Evolutionary conservation across 2,113 vertebrate species (phyloP).

Genomic region (Cathartes aura): DNA sequence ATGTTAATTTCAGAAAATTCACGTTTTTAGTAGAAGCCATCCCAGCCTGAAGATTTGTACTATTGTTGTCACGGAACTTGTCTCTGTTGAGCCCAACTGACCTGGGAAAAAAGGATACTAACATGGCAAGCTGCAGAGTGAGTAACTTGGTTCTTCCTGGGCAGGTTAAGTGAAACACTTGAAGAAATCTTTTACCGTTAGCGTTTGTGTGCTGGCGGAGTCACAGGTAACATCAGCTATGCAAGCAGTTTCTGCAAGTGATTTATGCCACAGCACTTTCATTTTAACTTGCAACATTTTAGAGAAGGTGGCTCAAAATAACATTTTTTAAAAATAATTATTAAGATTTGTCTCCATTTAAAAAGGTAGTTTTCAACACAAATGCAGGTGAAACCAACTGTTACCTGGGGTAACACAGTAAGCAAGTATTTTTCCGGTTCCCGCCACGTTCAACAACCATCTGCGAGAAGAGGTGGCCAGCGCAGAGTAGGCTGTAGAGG

Average conservation of each 20-base stretch:
- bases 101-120: background rate
- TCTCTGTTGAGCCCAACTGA: background rate
- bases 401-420: background rate
- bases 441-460: rapidly evolving
- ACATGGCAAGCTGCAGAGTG: background rate
- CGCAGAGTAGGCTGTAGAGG: background rate
- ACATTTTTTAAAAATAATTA: background rate
- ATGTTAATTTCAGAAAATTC: background rate
- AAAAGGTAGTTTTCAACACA: background rate
- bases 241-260: background rate
- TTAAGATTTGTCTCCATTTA: background rate
- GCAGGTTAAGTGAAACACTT: background rate
- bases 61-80: background rate
- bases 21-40: background rate
- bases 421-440: background rate
- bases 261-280: background rate
- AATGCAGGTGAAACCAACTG: background rate
- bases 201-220: background rate
- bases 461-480: rapidly evolving
- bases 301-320: background rate
- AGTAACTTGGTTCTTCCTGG: background rate
- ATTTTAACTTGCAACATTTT: background rate
- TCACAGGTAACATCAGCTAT: background rate
- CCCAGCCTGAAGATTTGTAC: background rate
- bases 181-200: background rate